Percentiles rank a stretch among this genome's conserved stretches.
These are phyloP conservation scores for Scelioninae gen. 1 DNA, from an alignment of 2,888 invertebrate genomes.

Conservation along the genomic window DNA sequence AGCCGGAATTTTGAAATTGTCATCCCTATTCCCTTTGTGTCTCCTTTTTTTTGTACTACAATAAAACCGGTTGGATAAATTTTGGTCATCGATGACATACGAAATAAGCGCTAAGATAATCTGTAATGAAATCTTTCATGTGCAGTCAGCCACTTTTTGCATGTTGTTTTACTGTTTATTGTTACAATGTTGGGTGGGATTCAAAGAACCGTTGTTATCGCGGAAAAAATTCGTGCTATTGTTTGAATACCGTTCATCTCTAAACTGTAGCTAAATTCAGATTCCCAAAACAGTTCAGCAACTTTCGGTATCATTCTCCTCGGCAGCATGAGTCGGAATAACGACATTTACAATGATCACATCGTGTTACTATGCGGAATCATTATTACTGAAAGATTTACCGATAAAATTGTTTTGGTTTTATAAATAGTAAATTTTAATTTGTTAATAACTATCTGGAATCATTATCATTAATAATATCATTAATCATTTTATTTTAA, in stretches of 20 bases:
- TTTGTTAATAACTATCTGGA: too few relatives aligned
- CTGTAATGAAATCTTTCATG: constrained; percentile 47
- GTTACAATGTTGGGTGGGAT: constrained; percentile 26
- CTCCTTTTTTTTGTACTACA: constrained; percentile 10
- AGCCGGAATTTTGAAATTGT: constrained; percentile 47
- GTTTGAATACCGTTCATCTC: constrained; percentile 24
- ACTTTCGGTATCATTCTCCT: constrained; percentile 17
- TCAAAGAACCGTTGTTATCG: constrained; percentile 11
- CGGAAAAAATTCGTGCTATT: constrained; percentile 18
- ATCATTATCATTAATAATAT: background rate
- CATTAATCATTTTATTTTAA: constrained; percentile 55
- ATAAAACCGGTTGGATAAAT: constrained; percentile 50
- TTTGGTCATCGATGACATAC: constrained; percentile 49
- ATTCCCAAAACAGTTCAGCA: constrained; percentile 2
- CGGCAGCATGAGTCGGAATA: background rate
- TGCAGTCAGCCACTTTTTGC: constrained; percentile 16
- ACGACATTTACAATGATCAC: constrained; percentile 17
- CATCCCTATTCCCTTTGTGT: constrained; percentile 23
- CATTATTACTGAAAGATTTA: background rate
- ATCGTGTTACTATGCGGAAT: constrained; percentile 12
- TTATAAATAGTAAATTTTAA: too few relatives aligned
- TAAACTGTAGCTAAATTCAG: constrained; percentile 9
- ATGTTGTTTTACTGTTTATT: constrained; percentile 27
- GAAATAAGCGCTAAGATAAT: constrained; percentile 31
- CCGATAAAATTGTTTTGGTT: background rate